These are phyloP conservation scores for Phoronis australis DNA, from an alignment of 2,888 invertebrate genomes.

Conservation along the genomic window DNA sequence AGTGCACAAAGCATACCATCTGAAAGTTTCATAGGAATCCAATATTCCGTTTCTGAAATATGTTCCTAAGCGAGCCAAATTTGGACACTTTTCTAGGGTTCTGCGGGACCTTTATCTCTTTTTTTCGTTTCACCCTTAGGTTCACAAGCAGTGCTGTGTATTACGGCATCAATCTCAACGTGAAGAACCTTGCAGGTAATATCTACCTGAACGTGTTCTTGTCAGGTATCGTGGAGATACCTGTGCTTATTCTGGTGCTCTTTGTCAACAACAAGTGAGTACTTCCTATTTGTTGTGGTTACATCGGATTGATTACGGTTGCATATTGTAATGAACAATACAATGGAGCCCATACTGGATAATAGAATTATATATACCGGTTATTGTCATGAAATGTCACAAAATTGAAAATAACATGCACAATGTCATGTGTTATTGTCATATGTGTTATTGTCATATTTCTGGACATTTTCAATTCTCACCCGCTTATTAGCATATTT, in stretches of 20 bases:
- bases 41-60: too few species aligned
- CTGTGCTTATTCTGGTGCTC: constrained; percentile 40
- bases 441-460: too few species aligned
- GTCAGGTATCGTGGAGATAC: constrained; percentile 45
- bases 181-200: constrained; percentile 38
- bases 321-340: background rate
- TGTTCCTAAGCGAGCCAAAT: too few species aligned
- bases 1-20: too few species aligned
- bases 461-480: too few species aligned
- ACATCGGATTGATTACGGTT: background rate
- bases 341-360: background rate
- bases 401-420: background rate
- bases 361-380: background rate
- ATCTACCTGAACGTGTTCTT: constrained; percentile 43
- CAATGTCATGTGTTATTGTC: background rate
- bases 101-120: too few species aligned
- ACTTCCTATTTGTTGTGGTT: background rate
- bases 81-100: too few species aligned
- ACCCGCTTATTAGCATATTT: too few species aligned
- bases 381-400: background rate
- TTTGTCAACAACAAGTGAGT: constrained; percentile 33
- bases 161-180: constrained; percentile 43
- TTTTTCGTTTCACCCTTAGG: constrained; percentile 21
- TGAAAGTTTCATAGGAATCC: too few species aligned
- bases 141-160: constrained; percentile 46